Evolutionary conservation across 2,888 invertebrate species (phyloP).

Genomic region (Aphrophora alni): DNA sequence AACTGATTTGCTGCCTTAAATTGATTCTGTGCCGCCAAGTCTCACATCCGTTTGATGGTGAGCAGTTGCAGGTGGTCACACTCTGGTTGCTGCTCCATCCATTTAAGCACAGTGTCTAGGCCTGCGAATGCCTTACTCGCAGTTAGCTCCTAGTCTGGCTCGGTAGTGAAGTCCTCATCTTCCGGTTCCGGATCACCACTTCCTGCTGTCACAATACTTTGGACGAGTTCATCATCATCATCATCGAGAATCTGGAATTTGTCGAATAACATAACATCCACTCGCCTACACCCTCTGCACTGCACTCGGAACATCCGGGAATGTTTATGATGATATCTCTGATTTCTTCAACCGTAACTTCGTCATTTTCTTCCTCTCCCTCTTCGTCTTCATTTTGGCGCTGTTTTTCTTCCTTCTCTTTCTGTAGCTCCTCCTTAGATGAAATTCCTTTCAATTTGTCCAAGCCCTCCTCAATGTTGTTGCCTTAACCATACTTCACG

Average conservation of each 20-base stretch:
- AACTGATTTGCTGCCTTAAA: slow-evolving; percentile 37
- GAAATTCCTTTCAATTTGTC: not conserved
- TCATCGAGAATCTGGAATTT: slow-evolving; percentile 1
- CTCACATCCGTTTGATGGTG: slow-evolving; percentile 38
- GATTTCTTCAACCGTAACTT: slow-evolving; percentile 30
- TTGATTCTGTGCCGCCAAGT: slow-evolving; percentile 43
- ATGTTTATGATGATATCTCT: slow-evolving; percentile 39
- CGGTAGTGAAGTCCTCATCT: slow-evolving; percentile 41
- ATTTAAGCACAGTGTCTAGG: slow-evolving; percentile 44
- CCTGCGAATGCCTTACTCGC: slow-evolving; percentile 43
- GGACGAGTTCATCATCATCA: not conserved
- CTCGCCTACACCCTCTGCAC: too few relatives aligned
- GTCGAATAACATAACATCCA: slow-evolving; percentile 27
- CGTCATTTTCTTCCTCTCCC: slow-evolving; percentile 1
- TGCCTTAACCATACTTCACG: not conserved
- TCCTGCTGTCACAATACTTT: not conserved
- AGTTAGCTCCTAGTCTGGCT: slow-evolving; percentile 39
- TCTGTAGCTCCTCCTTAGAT: not conserved
- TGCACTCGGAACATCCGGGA: too few relatives aligned
- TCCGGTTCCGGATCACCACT: slow-evolving; percentile 18
- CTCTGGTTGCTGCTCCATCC: slow-evolving; percentile 46
- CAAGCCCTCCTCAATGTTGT: too few relatives aligned
- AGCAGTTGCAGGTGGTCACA: slow-evolving; percentile 41
- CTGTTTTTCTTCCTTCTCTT: not conserved
- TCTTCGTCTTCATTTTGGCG: not conserved